Conservation (phyloP, 92 coral and sea anemone species). For the Scolanthus callimorphus region DNA sequence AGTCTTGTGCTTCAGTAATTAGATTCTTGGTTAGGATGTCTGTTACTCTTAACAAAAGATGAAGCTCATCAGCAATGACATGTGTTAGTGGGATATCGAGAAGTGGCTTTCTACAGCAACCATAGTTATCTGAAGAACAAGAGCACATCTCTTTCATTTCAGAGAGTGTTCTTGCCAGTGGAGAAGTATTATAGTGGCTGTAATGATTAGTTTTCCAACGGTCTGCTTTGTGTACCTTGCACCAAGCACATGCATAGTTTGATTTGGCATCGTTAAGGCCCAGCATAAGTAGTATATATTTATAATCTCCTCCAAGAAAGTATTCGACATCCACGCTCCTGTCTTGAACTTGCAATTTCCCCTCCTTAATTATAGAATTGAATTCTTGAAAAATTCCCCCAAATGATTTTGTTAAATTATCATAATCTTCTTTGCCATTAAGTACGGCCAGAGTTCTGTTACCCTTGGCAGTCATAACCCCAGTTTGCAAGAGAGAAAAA, state of each 20-base stretch:
- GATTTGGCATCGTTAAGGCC: too few relatives aligned
- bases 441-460: too few relatives aligned
- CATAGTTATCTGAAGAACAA: constrained; percentile 46
- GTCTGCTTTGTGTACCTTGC: constrained; percentile 31
- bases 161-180: constrained; percentile 26
- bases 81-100: too few relatives aligned
- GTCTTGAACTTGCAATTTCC: constrained; percentile 28
- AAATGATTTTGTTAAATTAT: constrained; percentile 34
- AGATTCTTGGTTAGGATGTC: constrained; percentile 41
- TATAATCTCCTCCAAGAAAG: constrained; percentile 40
- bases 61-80: constrained; percentile 62
- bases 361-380: constrained; percentile 26
- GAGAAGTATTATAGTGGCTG: constrained; percentile 16
- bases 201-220: constrained; percentile 42
- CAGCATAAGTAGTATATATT: too few relatives aligned
- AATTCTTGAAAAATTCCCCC: constrained; percentile 50
- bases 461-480: constrained; percentile 56
- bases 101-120: constrained; percentile 52
- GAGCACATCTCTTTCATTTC: constrained; percentile 31
- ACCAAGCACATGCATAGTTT: too few relatives aligned
- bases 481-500: constrained; percentile 47
- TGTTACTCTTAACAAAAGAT: constrained; percentile 46
- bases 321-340: too few relatives aligned
- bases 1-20: constrained; percentile 29
- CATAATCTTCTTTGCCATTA: constrained; percentile 54